Evolutionary conservation across 2,888 invertebrate genomes (phyloP), one percentile per base, ranked within the genome.

Genomic region (Erannis defoliaria): DNA sequence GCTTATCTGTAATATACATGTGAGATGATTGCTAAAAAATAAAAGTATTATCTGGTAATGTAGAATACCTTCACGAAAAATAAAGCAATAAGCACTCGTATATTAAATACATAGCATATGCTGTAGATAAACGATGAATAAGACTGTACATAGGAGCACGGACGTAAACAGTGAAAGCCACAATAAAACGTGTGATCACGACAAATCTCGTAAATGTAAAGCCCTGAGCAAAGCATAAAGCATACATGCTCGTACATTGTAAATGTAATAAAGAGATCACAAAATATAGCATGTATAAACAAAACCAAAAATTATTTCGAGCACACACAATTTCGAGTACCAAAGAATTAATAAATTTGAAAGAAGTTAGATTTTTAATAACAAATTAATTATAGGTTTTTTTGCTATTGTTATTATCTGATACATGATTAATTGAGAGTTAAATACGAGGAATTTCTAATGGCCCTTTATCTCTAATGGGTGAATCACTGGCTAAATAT

Each of bases 401-500:
- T n/a, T n/a, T 10, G 38, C 2, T 18, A 38, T 18, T 38, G 38
- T 38, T 38, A 10, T 18, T 9, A 38, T 1, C 8, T 18, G 2
- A 19, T 37, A 16, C 16, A 16, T n/a, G 5, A 5, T 42, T n/a
- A 16, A 29, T 45, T 10, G 26, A 0, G 9, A 46, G 18, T 31
- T 46, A 19, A 31, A 18, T 38, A 38, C 46, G 0, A 19, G n/a
- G 46, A 45, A 55, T 31, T 45, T 33, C 45, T 51, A 57, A 55
- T 62, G 49, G 50, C 31, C 26, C 35, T 37, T 37, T 29, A 38
- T 45, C n/a, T 38, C 37, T 42, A 54, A 57, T 48, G 29, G 23
- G 21, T 66, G 66, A 66, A 33, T 63, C 60, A 66, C 57, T 54
- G 37, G 35, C 37, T 10, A 60, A 60, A 66, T 54, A 64, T 57